Percentiles rank a stretch among this genome's conserved stretches.
Evolutionary conservation across 2,888 invertebrate genomes (phyloP).

Genomic region (Ochropacha duplaris): DNA sequence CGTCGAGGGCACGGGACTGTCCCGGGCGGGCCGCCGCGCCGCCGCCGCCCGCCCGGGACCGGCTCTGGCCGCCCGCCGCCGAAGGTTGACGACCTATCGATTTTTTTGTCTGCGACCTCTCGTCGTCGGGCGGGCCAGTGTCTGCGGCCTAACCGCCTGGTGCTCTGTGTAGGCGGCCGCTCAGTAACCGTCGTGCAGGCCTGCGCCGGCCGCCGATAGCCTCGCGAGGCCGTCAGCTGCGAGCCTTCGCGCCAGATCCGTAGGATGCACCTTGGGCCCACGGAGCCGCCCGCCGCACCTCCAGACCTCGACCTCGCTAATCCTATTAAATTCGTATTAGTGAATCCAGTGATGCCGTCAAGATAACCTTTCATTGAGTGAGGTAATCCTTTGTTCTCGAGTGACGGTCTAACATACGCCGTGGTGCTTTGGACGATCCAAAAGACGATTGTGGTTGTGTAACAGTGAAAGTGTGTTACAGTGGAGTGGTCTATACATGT

Average conservation of each 20-base stretch:
- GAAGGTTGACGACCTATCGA: constrained; percentile 82
- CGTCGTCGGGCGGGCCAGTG: constrained; percentile 67
- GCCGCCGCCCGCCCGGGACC: constrained; percentile 64
- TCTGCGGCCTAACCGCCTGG: constrained; percentile 52
- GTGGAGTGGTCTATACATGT: constrained; percentile 17
- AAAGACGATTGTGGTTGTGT: constrained; percentile 31
- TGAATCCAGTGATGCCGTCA: not conserved
- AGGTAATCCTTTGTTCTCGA: constrained; percentile 8
- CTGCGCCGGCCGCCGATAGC: constrained; percentile 21
- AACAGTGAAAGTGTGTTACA: constrained; percentile 51
- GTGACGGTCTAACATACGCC: not conserved
- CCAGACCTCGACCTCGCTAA: constrained; percentile 15
- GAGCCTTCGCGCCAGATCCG: constrained; percentile 51
- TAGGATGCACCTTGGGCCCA: constrained; percentile 43
- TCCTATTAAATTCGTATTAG: constrained; percentile 15
- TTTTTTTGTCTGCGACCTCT: constrained; percentile 81
- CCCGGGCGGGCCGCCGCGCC: constrained; percentile 50
- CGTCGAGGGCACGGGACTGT: constrained; percentile 31
- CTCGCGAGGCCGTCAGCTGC: not conserved
- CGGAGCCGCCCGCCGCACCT: constrained; percentile 31
- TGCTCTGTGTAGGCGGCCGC: constrained; percentile 30
- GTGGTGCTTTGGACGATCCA: not conserved
- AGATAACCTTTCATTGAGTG: constrained; percentile 2
- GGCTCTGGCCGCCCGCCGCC: constrained; percentile 65
- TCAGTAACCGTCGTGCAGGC: constrained; percentile 29